Percentiles rank a stretch among this genome's conserved stretches.
phyloP scores from a whole-genome alignment of 2,113 vertebrate genomes.

The Phaetusa simplex region DNA sequence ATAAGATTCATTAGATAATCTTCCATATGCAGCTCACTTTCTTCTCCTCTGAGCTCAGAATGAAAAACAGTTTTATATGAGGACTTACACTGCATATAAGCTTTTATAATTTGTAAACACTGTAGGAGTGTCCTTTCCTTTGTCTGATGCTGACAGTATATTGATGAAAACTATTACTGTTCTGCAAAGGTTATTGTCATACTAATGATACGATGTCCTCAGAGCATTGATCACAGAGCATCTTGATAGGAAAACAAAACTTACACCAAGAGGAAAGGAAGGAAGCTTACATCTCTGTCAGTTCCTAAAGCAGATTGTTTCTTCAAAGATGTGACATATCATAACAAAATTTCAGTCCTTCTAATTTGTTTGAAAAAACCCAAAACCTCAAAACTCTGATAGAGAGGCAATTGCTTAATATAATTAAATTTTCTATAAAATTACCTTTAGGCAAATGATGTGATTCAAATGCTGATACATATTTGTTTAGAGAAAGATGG shows the following conservation, averaged over 20 bases:
- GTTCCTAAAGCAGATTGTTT: background rate
- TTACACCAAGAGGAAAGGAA: background rate
- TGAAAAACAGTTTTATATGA: background rate
- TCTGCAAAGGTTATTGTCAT: background rate
- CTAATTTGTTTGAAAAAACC: background rate
- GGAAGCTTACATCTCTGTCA: background rate
- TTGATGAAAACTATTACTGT: background rate
- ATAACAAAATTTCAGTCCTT: background rate
- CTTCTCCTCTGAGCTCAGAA: background rate
- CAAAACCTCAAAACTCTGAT: background rate
- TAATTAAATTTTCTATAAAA: background rate
- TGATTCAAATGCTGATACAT: background rate
- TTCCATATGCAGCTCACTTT: background rate
- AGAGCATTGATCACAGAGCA: background rate
- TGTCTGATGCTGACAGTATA: background rate
- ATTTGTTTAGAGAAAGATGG: background rate
- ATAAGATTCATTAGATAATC: background rate
- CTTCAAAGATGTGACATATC: background rate
- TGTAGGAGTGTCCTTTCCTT: background rate
- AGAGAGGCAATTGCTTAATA: background rate
- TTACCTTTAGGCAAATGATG: background rate
- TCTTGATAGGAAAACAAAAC: background rate
- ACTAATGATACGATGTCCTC: background rate
- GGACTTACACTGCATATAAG: background rate
- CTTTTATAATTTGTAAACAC: background rate